phyloP scores from a whole-genome alignment of 2,797 vertebrate species.

The Margarornis squamiger region DNA sequence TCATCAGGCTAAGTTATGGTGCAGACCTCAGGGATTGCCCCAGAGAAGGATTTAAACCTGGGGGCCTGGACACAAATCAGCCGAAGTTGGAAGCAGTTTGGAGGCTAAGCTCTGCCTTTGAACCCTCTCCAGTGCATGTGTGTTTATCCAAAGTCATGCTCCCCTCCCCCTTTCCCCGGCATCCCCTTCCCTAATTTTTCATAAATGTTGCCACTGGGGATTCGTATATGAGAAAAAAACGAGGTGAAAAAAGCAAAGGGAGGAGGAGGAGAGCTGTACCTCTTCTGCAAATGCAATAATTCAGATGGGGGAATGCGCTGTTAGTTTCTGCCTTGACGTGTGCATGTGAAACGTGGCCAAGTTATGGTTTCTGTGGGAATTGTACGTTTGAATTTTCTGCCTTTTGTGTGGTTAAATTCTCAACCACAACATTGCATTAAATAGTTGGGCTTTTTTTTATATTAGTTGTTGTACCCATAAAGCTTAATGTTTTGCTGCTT shows the following conservation, averaged over 20 bases:
- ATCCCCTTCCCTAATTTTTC: not conserved
- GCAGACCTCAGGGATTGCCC: rapidly evolving
- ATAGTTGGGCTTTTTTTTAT: not conserved
- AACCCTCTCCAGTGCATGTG: not conserved
- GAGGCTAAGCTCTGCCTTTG: not conserved
- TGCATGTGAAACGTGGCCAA: slow-evolving; percentile 50
- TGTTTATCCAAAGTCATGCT: not conserved
- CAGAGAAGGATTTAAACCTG: not conserved
- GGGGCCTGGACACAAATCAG: not conserved
- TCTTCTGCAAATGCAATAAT: slow-evolving; percentile 12
- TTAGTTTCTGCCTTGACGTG: slow-evolving; percentile 39
- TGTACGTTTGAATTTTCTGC: slow-evolving; percentile 58
- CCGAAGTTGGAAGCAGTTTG: not conserved
- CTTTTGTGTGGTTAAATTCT: slow-evolving; percentile 56
- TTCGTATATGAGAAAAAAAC: not conserved
- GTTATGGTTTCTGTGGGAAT: slow-evolving; percentile 67
- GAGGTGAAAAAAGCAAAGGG: not conserved
- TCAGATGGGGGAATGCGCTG: not conserved
- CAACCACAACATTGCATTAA: slow-evolving; percentile 57
- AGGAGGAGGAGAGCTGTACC: not conserved
- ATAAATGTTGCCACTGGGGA: not conserved
- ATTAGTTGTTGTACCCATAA: slow-evolving; percentile 47
- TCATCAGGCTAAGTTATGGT: not conserved
- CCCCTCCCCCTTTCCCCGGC: not conserved
- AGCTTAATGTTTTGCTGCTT: slow-evolving; percentile 57